Conservation (phyloP, 2,797 vertebrate species). For the Pangasius sanitwongsei region DNA sequence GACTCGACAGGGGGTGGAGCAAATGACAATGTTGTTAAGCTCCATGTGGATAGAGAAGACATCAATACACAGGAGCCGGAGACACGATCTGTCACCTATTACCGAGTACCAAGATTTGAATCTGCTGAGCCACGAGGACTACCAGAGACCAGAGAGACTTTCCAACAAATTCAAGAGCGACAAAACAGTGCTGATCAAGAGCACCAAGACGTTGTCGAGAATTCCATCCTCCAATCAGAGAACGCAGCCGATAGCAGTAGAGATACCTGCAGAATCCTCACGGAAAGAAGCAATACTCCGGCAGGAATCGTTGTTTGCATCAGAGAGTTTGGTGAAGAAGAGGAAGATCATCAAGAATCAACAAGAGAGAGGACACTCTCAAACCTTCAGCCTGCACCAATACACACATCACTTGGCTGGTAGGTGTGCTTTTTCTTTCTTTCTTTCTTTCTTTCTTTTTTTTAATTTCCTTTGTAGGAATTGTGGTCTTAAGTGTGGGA, state of each 20-base stretch:
- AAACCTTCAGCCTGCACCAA: not conserved
- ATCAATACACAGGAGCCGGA: constrained; percentile 18
- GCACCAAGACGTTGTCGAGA: not conserved
- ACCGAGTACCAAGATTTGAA: not conserved
- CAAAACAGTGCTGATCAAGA: not conserved
- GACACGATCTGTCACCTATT: not conserved
- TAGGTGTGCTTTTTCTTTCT: constrained; percentile 3
- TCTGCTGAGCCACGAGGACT: not conserved
- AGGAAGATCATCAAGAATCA: not conserved
- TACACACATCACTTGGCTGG: constrained; percentile 18
- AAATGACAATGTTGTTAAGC: not conserved
- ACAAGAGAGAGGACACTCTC: not conserved
- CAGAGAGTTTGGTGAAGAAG: constrained; percentile 20
- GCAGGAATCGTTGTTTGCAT: constrained; percentile 3
- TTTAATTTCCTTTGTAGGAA: not conserved
- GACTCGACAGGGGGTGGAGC: constrained; percentile 21
- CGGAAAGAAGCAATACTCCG: not conserved
- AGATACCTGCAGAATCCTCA: not conserved
- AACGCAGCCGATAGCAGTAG: not conserved
- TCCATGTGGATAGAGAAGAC: constrained; percentile 37
- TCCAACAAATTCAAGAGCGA: not conserved
- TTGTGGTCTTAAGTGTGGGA: not conserved
- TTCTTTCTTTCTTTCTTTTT: not conserved
- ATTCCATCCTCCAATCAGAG: not conserved
- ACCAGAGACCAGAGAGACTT: not conserved